These are phyloP conservation scores for Ciconia boyciana DNA, from an alignment of 2,113 vertebrate genomes.

Conservation along the genomic window DNA sequence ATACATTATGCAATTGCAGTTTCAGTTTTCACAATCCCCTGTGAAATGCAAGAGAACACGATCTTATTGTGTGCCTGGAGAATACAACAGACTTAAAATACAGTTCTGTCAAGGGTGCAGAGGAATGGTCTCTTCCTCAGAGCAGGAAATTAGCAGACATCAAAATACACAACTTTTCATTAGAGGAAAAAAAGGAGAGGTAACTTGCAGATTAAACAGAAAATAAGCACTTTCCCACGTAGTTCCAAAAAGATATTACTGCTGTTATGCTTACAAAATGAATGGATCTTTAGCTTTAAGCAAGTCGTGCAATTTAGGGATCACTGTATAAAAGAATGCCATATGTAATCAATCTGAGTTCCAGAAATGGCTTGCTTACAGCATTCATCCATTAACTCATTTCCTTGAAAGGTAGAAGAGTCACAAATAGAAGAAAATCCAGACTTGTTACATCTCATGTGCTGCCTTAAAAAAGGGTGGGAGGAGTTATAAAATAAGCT, in stretches of 20 bases:
- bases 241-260: not conserved
- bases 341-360: not conserved
- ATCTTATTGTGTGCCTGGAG: not conserved
- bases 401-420: constrained; percentile 9
- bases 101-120: not conserved
- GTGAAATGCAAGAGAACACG: not conserved
- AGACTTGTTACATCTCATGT: not conserved
- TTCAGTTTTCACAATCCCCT: constrained; percentile 17
- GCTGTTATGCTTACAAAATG: not conserved
- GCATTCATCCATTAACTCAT: not conserved
- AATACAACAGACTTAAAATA: not conserved
- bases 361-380: not conserved
- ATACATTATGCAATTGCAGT: not conserved
- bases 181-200: not conserved
- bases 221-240: not conserved
- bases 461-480: not conserved
- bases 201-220: not conserved
- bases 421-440: not conserved
- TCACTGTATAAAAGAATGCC: not conserved
- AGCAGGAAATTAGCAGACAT: constrained; percentile 16
- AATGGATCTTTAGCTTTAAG: not conserved
- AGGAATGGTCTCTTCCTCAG: not conserved
- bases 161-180: not conserved
- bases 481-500: not conserved
- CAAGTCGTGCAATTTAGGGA: not conserved